Evolutionary conservation across 1,140 invertebrate genomes (phyloP), one percentile per base, ranked within the genome.

Genomic region (Linepithema humile): DNA sequence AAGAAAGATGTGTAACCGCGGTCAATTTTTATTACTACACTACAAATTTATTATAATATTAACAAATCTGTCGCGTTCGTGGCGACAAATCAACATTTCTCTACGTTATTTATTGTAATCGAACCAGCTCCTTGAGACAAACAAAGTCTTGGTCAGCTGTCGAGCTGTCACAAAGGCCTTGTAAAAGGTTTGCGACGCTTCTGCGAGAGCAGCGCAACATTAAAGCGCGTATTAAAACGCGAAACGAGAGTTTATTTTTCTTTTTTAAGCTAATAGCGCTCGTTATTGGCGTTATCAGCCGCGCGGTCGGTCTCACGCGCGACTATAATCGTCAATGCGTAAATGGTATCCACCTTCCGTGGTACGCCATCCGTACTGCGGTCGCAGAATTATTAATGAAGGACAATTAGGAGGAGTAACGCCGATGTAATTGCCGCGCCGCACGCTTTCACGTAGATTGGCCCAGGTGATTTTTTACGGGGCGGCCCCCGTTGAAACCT

Each of bases 311-410:
- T 48, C 32, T 64, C 62, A 48, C 67, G 53, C 78, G 26, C 38
- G 38, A 45, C n/a, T 40, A 32, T 83, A 75, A 77, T 62, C 70
- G 55, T 48, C 73, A 62, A 48, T 50, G 73, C 57, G 64, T 80
- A 80, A 69, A 26, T 55, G 64, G 48, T 70, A 55, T 43, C 45
- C 50, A 91, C 85, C 89, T 88, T 85, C 50, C 87, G 90, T 89
- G 80, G 74, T 89, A 91, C 92, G 91, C 90, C 88, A 90, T 88
- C 86, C 59, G 23, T 20, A 57, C 40, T 9, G 9, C 87, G 80
- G 86, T 77, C 84, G 85, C 88, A 87, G 91, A 89, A 91, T 90
- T 90, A 91, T 92, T 91, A 92, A 93, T 86, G 89, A 90, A 87
- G 77, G 87, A 86, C 91, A 90, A 93, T 93, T 92, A 91, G 85